These are phyloP conservation scores for Lophochroa leadbeateri DNA, from an alignment of 2,113 vertebrate species.

Conservation along the genomic window DNA sequence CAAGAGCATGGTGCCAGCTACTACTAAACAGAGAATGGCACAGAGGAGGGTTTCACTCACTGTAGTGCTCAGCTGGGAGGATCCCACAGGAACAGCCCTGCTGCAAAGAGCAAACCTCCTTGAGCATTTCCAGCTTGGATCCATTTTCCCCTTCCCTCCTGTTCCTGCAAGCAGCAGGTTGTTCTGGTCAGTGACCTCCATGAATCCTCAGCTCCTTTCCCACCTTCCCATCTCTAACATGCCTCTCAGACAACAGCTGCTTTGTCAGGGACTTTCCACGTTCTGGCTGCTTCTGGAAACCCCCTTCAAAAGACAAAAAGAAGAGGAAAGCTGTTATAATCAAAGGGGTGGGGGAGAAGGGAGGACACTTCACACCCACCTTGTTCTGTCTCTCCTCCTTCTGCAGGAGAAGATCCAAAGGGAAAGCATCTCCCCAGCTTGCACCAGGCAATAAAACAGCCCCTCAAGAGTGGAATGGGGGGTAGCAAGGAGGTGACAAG, in stretches of 20 bases:
- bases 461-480: rapidly evolving
- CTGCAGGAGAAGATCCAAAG: neutral
- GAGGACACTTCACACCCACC: neutral
- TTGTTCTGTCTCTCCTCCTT: neutral
- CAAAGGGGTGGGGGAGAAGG: neutral
- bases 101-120: neutral
- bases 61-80: neutral
- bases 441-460: neutral
- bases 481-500: neutral
- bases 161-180: neutral
- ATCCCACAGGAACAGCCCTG: neutral
- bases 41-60: neutral
- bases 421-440: neutral
- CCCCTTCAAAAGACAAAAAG: neutral
- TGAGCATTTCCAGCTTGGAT: neutral
- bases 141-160: neutral
- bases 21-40: neutral
- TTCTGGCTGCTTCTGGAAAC: slow-evolving; percentile 22
- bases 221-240: neutral
- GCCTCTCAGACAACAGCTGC: neutral
- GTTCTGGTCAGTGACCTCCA: neutral
- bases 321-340: neutral
- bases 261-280: slow-evolving; percentile 67
- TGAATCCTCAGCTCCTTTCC: neutral
- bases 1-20: neutral